Base-by-base conservation (phyloP, 2,888 invertebrate genomes). In the Cataglyphis cursor region DNA sequence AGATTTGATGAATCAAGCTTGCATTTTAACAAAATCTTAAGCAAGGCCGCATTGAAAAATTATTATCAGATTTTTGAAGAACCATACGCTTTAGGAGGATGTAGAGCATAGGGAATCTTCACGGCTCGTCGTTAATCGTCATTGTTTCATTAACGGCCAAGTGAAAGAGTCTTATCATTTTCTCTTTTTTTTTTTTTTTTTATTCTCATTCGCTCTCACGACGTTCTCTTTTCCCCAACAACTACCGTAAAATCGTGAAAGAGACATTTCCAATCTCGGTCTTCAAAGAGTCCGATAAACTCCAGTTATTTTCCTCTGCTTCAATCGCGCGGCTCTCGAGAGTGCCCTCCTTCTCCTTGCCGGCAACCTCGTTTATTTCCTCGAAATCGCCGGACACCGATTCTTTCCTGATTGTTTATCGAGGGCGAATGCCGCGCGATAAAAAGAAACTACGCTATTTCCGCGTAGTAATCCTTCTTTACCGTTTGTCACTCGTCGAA, bases 251-350 rank as follows among this genome's bases (percentile, higher is more conserved):
- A 81, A 65, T 61, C 82, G 83, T 74, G 76, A 82, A 73, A 81
- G 83, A 75, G 83, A 81, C 88, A 66, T 86, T 89, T 89, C 81
- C 84, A 89, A 85, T 85, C 85, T 85, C 81, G 61, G n/a, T 66
- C 57, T 68, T 89, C 88, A 89, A 88, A 89, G 84, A 81, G 81
- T 81, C 72, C 48, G 82, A 86, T 83, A 85, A 88, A 83, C 81
- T 82, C 59, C 75, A 73, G 84, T 83, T 84, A 85, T 84, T 83
- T 74, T 74, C 64, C 78, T 35, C 57, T 18, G 64, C 54, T 41
- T 57, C 66, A 66, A 75, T 82, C 54, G 54, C 66, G 48, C 28
- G 41, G 59, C 76, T 24, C 65, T 66, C 65, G 48, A 61, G 57
- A 64, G 65, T 31, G 35, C n/a, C 44, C 64, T 61, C 35, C 54